Evolutionary conservation across 2,888 invertebrate species (phyloP).

Genomic region (Bursaphelenchus okinawaensis): DNA sequence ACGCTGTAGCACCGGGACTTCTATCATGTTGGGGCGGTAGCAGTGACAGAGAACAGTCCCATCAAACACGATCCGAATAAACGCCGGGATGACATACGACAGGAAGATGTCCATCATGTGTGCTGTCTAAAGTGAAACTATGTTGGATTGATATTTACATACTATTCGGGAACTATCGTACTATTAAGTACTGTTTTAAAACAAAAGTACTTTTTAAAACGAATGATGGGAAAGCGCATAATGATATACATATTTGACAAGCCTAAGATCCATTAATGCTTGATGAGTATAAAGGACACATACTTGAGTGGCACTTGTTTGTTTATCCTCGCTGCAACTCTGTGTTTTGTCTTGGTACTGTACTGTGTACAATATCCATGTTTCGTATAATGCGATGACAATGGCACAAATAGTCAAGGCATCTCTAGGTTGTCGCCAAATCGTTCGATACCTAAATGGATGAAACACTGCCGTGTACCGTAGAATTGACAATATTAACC

Average conservation of each 20-base stretch:
- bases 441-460: slow-evolving; percentile 48
- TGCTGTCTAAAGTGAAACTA: slow-evolving; percentile 40
- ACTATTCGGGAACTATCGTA: too few species aligned
- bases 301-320: neutral
- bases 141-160: too few species aligned
- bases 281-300: too few species aligned
- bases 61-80: slow-evolving; percentile 43
- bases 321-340: slow-evolving; percentile 23
- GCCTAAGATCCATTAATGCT: too few species aligned
- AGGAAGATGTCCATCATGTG: slow-evolving; percentile 47
- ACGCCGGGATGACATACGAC: slow-evolving; percentile 48
- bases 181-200: too few species aligned
- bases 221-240: too few species aligned
- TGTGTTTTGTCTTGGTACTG: slow-evolving; percentile 35
- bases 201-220: too few species aligned
- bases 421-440: slow-evolving; percentile 52
- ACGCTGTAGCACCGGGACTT: slow-evolving; percentile 27
- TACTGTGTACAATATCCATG: slow-evolving; percentile 44
- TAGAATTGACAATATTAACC: slow-evolving; percentile 49
- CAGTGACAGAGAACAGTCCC: slow-evolving; percentile 47
- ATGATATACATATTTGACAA: too few species aligned
- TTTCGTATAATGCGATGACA: slow-evolving; percentile 32
- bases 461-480: slow-evolving; percentile 52
- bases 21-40: slow-evolving; percentile 25
- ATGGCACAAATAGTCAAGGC: slow-evolving; percentile 40